Evolutionary conservation across 2,113 vertebrate species (phyloP).

Genomic region (Gorsachius goisagi): DNA sequence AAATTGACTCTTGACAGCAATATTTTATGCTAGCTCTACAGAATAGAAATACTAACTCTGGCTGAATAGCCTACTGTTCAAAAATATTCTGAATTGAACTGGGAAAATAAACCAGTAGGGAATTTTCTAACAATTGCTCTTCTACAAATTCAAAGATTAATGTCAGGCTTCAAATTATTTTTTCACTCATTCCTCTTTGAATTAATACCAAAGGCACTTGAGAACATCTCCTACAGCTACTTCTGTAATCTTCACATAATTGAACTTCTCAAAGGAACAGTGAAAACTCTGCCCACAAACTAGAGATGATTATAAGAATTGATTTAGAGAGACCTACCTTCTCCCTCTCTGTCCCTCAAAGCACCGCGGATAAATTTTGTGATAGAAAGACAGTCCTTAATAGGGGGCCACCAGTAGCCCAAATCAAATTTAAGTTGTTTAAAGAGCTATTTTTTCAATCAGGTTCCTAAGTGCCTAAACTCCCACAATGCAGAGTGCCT

Average conservation of each 20-base stretch:
- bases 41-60: background rate
- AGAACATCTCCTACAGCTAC: constrained; percentile 16
- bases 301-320: background rate
- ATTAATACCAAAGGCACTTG: constrained; percentile 36
- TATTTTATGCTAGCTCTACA: background rate
- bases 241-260: constrained; percentile 32
- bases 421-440: background rate
- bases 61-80: constrained; percentile 4
- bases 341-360: background rate
- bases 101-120: constrained; percentile 34
- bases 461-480: background rate
- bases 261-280: constrained; percentile 41
- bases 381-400: background rate
- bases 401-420: background rate
- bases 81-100: background rate
- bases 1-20: background rate
- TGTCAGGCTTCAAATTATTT: constrained; percentile 34
- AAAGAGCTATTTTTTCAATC: background rate
- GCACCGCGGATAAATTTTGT: background rate
- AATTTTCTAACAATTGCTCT: constrained; percentile 21
- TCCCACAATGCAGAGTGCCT: background rate
- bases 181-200: constrained; percentile 30
- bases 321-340: background rate
- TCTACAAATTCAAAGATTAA: constrained; percentile 43
- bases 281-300: background rate